Evolutionary conservation across 1,140 invertebrate genomes (phyloP).

Genomic region (Ostrea edulis): DNA sequence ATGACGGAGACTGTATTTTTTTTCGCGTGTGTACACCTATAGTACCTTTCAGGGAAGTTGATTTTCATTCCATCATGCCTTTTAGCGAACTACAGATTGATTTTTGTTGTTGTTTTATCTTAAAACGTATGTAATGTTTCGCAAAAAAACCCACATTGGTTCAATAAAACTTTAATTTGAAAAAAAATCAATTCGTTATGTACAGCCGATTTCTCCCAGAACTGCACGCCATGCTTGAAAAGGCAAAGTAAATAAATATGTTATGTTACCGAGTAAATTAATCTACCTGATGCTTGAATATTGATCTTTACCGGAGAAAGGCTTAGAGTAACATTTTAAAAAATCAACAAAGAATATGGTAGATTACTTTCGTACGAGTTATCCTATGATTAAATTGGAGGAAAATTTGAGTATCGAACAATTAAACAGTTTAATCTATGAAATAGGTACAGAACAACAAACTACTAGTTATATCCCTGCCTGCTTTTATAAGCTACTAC

Average conservation of each 20-base stretch:
- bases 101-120: background rate
- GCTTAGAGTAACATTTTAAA: background rate
- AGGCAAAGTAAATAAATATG: constrained; percentile 26
- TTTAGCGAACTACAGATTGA: background rate
- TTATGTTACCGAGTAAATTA: constrained; percentile 3
- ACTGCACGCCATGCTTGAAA: constrained; percentile 10
- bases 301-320: background rate
- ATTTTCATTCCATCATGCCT: background rate
- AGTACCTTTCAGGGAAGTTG: background rate
- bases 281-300: background rate
- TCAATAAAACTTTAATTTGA: constrained; percentile 12
- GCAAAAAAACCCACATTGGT: background rate
- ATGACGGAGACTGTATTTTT: background rate
- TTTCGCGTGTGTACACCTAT: background rate
- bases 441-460: no score
- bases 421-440: no score
- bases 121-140: background rate
- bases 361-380: no score
- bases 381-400: no score
- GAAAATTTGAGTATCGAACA: no score
- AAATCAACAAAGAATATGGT: no score
- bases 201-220: background rate
- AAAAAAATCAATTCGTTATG: constrained; percentile 16
- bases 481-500: no score
- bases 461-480: no score